Conservation (phyloP, 2,113 vertebrate genomes). For the Mobula birostris region DNA sequence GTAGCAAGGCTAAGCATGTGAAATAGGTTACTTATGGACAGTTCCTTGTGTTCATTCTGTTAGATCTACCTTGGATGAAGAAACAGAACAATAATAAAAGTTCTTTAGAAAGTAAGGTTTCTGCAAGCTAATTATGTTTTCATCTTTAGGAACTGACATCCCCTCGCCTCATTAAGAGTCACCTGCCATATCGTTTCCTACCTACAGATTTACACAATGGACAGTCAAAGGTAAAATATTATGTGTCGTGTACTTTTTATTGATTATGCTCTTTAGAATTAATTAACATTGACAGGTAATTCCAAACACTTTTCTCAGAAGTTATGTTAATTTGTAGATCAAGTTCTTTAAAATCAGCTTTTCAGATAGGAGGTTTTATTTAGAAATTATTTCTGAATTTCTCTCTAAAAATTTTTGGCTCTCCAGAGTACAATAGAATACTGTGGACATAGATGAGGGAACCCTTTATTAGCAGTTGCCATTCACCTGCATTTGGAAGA, state of each 20-base stretch:
- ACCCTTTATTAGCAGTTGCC: neutral
- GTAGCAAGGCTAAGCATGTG: neutral
- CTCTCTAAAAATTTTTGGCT: neutral
- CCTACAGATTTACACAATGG: conserved; percentile 87
- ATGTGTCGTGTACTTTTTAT: neutral
- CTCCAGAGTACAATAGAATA: neutral
- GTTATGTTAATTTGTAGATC: too few relatives aligned
- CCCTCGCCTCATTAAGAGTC: conserved; percentile 94
- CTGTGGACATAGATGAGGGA: neutral
- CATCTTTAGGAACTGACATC: conserved; percentile 81
- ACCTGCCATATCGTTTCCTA: conserved; percentile 88
- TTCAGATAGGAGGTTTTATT: neutral
- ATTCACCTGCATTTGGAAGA: neutral
- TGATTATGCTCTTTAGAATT: neutral
- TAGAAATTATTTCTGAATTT: neutral
- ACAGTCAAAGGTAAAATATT: conserved; percentile 78
- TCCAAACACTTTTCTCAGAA: neutral
- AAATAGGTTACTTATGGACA: neutral
- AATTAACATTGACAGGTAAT: neutral
- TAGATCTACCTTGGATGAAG: neutral
- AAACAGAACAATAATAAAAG: too few relatives aligned
- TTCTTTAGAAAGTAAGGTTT: neutral
- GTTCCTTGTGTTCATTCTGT: neutral
- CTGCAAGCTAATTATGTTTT: conserved; percentile 33
- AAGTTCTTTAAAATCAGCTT: neutral